Conservation (phyloP, 2,113 vertebrate species). For the Aplodontia rufa region DNA sequence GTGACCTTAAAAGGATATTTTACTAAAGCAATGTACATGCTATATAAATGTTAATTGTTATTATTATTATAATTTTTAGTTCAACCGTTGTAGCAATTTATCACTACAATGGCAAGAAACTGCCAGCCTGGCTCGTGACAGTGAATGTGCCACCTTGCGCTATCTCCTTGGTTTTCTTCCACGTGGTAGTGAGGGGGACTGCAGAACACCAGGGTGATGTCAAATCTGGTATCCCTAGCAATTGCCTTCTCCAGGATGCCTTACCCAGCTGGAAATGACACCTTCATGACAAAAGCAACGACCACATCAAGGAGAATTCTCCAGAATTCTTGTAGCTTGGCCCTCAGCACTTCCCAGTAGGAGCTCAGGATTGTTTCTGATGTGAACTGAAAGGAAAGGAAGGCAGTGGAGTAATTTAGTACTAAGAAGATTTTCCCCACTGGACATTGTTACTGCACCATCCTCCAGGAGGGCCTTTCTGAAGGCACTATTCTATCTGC, state of each 20-base stretch:
- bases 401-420: constrained; percentile 59
- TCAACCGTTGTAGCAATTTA: constrained; percentile 26
- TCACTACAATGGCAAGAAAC: neutral
- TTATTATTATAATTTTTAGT: constrained; percentile 61
- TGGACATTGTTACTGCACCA: constrained; percentile 33
- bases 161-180: neutral
- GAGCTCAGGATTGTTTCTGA: neutral
- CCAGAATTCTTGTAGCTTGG: constrained; percentile 11
- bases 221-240: constrained; percentile 44
- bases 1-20: constrained; percentile 70
- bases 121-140: neutral
- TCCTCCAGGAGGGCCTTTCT: neutral
- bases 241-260: neutral
- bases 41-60: constrained; percentile 63
- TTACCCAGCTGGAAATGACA: neutral
- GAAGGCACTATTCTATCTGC: constrained; percentile 49
- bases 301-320: constrained; percentile 32
- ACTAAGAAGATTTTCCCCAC: constrained; percentile 64
- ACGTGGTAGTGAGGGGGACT: rapidly evolving
- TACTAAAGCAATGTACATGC: constrained; percentile 1
- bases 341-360: constrained; percentile 51
- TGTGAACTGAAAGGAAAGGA: constrained; percentile 46
- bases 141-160: neutral
- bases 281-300: neutral
- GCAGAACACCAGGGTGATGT: constrained; percentile 61